Conservation (phyloP, 2,888 invertebrate genomes). For the Branchellion lobata region DNA sequence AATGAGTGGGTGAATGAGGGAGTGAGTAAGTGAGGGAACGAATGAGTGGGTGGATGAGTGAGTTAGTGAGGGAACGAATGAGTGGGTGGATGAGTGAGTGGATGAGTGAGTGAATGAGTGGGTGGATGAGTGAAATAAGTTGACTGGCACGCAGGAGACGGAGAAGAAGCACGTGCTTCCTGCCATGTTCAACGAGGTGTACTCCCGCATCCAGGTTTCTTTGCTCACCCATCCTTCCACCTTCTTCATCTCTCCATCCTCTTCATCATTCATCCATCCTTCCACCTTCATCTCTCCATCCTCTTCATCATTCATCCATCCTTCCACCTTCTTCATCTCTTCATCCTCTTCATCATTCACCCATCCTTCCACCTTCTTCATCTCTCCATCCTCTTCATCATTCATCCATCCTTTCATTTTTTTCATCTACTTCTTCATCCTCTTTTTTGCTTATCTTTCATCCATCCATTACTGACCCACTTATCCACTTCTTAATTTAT, state of each 20-base stretch:
- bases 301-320: not conserved
- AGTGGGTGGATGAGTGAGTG: too few relatives aligned
- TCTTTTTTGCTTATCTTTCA: not conserved
- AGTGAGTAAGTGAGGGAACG: too few relatives aligned
- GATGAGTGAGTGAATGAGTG: too few relatives aligned
- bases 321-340: not conserved
- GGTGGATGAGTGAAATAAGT: too few relatives aligned
- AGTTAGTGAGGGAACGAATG: too few relatives aligned
- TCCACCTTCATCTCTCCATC: not conserved
- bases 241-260: not conserved
- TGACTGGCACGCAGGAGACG: slow-evolving; percentile 66
- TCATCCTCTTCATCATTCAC: slow-evolving; percentile 35
- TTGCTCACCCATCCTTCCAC: not conserved
- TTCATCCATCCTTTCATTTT: not conserved
- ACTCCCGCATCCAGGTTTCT: slow-evolving; percentile 70
- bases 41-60: too few relatives aligned
- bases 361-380: not conserved
- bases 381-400: too few relatives aligned
- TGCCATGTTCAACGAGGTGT: slow-evolving; percentile 92
- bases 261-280: not conserved
- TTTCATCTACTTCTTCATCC: not conserved
- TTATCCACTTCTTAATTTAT: slow-evolving; percentile 96
- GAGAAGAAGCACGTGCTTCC: slow-evolving; percentile 88
- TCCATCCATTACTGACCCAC: slow-evolving; percentile 66
- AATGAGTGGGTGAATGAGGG: too few relatives aligned